Evolutionary conservation across 2,113 vertebrate species (phyloP), one percentile per base, ranked within the genome.

Genomic region (Rhinopomastus cyanomelas): DNA sequence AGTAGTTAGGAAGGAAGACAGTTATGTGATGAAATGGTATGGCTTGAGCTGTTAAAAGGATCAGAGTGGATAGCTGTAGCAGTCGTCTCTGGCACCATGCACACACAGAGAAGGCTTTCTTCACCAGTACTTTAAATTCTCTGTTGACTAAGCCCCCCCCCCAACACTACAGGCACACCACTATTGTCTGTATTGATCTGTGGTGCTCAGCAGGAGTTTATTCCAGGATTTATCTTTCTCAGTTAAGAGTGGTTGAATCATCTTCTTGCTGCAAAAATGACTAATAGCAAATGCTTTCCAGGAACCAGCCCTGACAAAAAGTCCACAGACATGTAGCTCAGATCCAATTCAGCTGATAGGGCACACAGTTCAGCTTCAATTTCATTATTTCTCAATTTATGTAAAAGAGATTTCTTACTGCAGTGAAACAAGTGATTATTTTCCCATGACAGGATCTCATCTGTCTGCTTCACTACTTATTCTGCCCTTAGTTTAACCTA

Each of bases 311-410:
- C 61, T 12, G 9, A 36, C 53, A 83, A 83, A 90, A 65, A 51
- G 95, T 25, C 55, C 51, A 30, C 6, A 87, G 66, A 67, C 16
- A 4, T 52, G 75, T 80, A 92, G 90, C 72, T 75, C 20, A 85
- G 90, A 92, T 95, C 82, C 80, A 96, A 69, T 96, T 96, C 94
- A 91, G 87, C 17, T 75, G 62, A 78, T 75, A 89, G 57, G 69
- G 48, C 62, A 90, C 36, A 67, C 19, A 79, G 91, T 95, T 96
- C 88, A 96, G 72, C 78, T 85, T 48, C 69, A 82, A 81, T 91
- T 92, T 82, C 95, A 95, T 96, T 92, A 85, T 86, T 95, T 79
- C 48, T 94, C 42, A 36, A 93, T 93, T 94, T 90, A 93, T 92
- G 85, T 78, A 89, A 95, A 95, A 93, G 52, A 92, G 32, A 88